Evolutionary conservation across 2,888 invertebrate genomes (phyloP).

Genomic region (Hydroisotoma schaefferi): DNA sequence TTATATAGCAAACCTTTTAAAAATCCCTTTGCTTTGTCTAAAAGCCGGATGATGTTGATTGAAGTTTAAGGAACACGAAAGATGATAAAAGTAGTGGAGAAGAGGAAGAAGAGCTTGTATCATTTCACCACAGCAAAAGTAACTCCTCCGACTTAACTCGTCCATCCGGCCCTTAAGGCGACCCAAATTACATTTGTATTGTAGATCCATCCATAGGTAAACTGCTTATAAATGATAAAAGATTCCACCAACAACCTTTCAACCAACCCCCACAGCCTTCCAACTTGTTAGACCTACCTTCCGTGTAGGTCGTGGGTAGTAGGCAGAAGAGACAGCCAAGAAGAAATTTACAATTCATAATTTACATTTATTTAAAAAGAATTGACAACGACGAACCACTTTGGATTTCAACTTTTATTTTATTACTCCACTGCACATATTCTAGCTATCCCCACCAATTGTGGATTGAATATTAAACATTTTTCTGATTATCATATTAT

Average conservation of each 20-base stretch:
- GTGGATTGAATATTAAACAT: constrained; percentile 34
- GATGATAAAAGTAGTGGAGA: neutral
- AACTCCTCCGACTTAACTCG: neutral
- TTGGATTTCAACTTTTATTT: constrained; percentile 9
- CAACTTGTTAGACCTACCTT: too few species aligned
- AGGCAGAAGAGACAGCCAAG: too few species aligned
- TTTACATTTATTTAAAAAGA: constrained; percentile 26
- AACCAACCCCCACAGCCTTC: too few species aligned
- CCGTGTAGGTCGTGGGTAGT: too few species aligned
- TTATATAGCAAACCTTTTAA: neutral
- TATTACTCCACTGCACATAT: constrained; percentile 31
- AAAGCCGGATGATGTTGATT: neutral
- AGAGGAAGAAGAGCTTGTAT: neutral
- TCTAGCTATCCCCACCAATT: constrained; percentile 21
- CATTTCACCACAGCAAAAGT: too few species aligned
- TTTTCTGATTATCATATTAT: constrained; percentile 2
- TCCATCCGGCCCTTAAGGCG: constrained; percentile 2
- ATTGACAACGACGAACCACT: constrained; percentile 20
- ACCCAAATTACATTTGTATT: constrained; percentile 8
- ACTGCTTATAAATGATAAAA: too few species aligned
- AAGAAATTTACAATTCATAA: constrained; percentile 30
- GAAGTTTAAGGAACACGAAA: too few species aligned
- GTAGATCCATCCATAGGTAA: too few species aligned
- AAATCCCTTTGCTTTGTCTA: neutral
- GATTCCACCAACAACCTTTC: too few species aligned